phyloP scores from a whole-genome alignment of 2,113 vertebrate genomes.

The Cranoglanis bouderius region DNA sequence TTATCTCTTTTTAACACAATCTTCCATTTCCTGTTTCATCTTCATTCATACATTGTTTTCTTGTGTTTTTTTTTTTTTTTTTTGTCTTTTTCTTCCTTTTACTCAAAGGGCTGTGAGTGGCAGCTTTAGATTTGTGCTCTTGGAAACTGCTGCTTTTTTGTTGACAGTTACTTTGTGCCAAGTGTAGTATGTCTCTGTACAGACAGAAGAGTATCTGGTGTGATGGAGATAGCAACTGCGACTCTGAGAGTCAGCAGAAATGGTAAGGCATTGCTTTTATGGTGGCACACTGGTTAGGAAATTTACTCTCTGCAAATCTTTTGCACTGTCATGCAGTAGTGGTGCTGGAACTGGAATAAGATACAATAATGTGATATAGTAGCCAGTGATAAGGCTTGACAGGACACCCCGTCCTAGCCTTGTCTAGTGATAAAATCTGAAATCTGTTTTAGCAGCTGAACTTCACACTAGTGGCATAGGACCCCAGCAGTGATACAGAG shows the following conservation, averaged over 20 bases:
- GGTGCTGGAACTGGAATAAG: background rate
- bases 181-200: background rate
- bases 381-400: background rate
- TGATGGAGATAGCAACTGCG: background rate
- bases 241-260: background rate
- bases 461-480: background rate
- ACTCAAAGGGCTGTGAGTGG: background rate
- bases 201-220: background rate
- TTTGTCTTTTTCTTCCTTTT: too few species aligned
- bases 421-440: background rate
- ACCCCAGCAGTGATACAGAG: slow-evolving; percentile 8
- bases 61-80: background rate
- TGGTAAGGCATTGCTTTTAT: background rate
- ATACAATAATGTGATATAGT: background rate
- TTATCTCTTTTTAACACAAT: slow-evolving; percentile 16
- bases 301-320: background rate
- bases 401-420: background rate
- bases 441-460: slow-evolving; percentile 3
- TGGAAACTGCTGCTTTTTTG: background rate
- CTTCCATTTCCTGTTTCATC: slow-evolving; percentile 33
- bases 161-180: background rate
- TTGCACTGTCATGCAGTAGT: background rate
- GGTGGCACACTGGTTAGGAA: background rate
- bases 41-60: slow-evolving; percentile 28
- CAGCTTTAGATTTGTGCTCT: slow-evolving; percentile 4